Evolutionary conservation across 2,888 invertebrate species (phyloP), one percentile per base, ranked within the genome.

Genomic region (Cylloceria caligata): DNA sequence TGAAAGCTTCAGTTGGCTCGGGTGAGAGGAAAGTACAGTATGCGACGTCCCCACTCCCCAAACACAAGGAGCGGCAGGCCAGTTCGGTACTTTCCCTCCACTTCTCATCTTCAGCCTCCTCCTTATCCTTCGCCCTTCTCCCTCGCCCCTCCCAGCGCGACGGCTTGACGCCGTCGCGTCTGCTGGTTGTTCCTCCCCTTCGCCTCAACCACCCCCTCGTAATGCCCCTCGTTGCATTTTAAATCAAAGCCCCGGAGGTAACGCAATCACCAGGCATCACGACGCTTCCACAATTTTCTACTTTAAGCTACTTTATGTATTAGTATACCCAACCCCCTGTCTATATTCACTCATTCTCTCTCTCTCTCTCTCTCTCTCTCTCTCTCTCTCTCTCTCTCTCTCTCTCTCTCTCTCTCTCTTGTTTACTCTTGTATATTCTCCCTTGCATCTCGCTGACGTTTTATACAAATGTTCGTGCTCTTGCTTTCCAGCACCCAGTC

Each of bases 231-330:
- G 92, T 90, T 92, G 92, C 91, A 92, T 92, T 92, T 92, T 92
- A 92, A 92, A 92, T 92, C 92, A 92, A 92, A 92, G 92, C 92
- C 92, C 78, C 90, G 88, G 90, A 90, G 92, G 92, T 92, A 92
- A 92, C 92, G 92, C 92, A 92, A 92, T 92, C 92, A 92, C 92
- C 92, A 90, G 89, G 92, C 92, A 92, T 92, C 92, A 92, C 92
- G 92, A 92, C 92, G 92, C 92, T 92, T 92, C 92, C 92, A 92
- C 92, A 92, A 92, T 92, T 92, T 92, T 92, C 92, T 92, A 92
- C 92, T 92, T 92, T 92, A 92, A 92, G 92, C 92, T 92, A 92
- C 92, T 92, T 92, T 92, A 91, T 92, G 91, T 92, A 92, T 92
- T 92, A 92, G 91, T 89, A 88, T 86, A 88, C 88, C 86, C 83